Conservation (phyloP, 2,113 vertebrate species). For the Poecile atricapillus region DNA sequence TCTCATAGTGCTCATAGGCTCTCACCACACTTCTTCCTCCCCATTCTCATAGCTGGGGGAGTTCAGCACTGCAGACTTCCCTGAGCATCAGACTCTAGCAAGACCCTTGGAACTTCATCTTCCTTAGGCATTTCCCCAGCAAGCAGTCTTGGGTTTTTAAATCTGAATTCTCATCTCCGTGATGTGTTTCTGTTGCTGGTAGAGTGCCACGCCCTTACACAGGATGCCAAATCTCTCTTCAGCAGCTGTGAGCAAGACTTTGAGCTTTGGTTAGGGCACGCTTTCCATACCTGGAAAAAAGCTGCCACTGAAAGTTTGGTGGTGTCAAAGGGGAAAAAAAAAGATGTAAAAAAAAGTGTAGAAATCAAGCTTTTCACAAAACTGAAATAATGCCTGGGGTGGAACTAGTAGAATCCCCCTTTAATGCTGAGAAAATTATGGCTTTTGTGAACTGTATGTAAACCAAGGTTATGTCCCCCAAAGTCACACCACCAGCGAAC, state of each 20-base stretch:
- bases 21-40: not conserved
- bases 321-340: not conserved
- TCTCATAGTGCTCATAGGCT: not conserved
- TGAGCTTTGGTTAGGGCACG: not conserved
- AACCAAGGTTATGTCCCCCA: not conserved
- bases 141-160: not conserved
- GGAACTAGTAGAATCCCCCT: not conserved
- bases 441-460: not conserved
- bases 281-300: not conserved
- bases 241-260: not conserved
- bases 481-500: not conserved
- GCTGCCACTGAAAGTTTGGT: not conserved
- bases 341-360: accelerated
- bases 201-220: not conserved
- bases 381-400: not conserved
- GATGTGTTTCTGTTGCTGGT: not conserved
- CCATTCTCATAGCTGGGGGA: not conserved
- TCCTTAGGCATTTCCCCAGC: not conserved
- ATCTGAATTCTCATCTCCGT: not conserved
- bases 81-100: not conserved
- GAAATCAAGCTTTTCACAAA: not conserved
- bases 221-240: not conserved
- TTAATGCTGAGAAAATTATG: not conserved
- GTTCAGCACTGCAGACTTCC: not conserved
- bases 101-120: not conserved